These are phyloP conservation scores for Oligia fasciuncula DNA, from an alignment of 2,888 invertebrate genomes.

Conservation along the genomic window DNA sequence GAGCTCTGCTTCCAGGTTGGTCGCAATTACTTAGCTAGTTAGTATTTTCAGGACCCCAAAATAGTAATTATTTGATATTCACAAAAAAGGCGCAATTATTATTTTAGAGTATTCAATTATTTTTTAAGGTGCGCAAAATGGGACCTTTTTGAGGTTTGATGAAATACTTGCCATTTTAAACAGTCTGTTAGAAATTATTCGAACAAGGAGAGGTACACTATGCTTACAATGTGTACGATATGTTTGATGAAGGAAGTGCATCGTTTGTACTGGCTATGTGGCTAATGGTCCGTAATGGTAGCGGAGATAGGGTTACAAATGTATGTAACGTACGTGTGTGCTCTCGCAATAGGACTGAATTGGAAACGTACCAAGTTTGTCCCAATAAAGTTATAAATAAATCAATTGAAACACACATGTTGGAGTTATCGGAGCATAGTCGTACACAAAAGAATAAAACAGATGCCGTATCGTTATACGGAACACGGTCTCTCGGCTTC, in stretches of 20 bases:
- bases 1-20: neutral
- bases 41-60: too few relatives aligned
- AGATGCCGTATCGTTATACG: too few relatives aligned
- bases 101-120: neutral
- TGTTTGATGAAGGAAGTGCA: constrained; percentile 26
- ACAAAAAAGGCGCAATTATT: neutral
- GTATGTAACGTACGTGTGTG: neutral
- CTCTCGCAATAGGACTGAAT: neutral
- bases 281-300: constrained; percentile 40
- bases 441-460: neutral
- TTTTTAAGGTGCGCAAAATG: neutral
- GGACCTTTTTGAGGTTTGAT: too few relatives aligned
- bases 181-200: neutral
- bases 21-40: neutral
- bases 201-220: neutral
- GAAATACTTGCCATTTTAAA: too few relatives aligned
- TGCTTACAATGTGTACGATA: neutral
- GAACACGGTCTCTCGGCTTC: too few relatives aligned
- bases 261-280: constrained; percentile 6
- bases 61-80: neutral
- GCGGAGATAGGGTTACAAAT: constrained; percentile 13
- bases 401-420: neutral
- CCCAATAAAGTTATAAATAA: neutral
- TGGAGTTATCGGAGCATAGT: neutral
- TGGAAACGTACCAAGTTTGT: neutral